phyloP scores from a whole-genome alignment of 2,888 invertebrate genomes.

The Platerodrilus igneus region DNA sequence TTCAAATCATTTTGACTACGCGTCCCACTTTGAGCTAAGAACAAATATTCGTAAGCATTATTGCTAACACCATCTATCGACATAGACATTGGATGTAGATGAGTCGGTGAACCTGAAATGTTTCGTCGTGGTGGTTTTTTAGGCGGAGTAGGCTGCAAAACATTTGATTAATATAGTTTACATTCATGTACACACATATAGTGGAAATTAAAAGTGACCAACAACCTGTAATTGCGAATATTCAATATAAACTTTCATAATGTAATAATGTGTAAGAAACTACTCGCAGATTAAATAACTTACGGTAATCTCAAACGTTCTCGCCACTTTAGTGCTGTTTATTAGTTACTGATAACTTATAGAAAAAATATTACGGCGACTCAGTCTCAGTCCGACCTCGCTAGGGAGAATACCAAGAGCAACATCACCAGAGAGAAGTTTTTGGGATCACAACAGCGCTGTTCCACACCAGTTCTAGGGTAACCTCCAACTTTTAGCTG shows the following conservation, averaged over 20 bases:
- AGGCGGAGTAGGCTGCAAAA: conserved; percentile 71
- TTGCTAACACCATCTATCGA: conserved; percentile 58
- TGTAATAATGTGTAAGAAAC: no score
- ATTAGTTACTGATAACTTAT: no score
- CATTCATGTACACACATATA: conserved; percentile 1
- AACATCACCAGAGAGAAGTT: no score
- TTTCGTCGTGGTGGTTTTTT: conserved; percentile 86
- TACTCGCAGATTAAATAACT: no score
- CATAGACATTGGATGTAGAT: conserved; percentile 57
- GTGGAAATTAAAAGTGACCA: conserved; percentile 1
- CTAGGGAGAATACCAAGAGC: no score
- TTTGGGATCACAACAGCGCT: no score
- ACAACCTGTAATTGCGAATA: neutral
- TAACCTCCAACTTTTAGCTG: no score
- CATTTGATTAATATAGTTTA: conserved; percentile 13
- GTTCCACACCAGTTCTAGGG: no score
- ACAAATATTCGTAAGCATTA: conserved; percentile 59
- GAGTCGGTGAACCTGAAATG: conserved; percentile 81
- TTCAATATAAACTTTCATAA: conserved; percentile 1
- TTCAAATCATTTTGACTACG: conserved; percentile 69
- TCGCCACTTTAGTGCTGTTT: no score
- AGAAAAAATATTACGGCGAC: no score
- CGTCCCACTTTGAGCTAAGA: conserved; percentile 61
- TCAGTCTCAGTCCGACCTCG: no score
- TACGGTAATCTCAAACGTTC: no score